phyloP scores from a whole-genome alignment of 2,888 invertebrate species.

The Brenthis daphne region DNA sequence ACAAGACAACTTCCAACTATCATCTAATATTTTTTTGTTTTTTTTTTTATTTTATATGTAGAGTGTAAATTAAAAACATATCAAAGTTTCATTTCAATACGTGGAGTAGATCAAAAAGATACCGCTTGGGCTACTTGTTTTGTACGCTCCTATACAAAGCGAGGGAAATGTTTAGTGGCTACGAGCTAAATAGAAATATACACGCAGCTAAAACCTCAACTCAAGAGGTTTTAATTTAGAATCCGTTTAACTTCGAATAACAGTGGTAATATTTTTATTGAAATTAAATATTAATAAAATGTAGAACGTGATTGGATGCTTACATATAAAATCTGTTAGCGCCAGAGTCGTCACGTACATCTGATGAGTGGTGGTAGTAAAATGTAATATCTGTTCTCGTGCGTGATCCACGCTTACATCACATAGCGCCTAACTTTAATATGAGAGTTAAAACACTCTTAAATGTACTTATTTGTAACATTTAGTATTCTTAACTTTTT shows the following conservation, averaged over 20 bases:
- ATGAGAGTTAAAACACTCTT: conserved; percentile 40
- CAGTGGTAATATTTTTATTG: conserved; percentile 18
- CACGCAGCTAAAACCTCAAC: too few species aligned
- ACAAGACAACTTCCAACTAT: too few species aligned
- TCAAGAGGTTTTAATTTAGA: too few species aligned
- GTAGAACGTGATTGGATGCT: conserved; percentile 52
- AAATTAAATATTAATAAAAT: conserved; percentile 49
- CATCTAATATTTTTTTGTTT: too few species aligned
- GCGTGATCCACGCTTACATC: conserved; percentile 71
- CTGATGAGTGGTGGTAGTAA: conserved; percentile 74
- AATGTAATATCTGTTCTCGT: conserved; percentile 80
- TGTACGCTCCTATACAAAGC: not conserved
- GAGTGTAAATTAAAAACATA: too few species aligned
- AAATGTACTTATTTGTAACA: conserved; percentile 26
- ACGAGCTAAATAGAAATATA: not conserved
- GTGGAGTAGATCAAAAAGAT: too few species aligned
- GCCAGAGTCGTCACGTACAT: conserved; percentile 79
- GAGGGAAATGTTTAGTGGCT: too few species aligned
- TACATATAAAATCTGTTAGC: conserved; percentile 76
- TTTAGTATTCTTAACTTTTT: conserved; percentile 16
- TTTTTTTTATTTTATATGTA: too few species aligned
- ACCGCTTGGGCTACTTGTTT: too few species aligned
- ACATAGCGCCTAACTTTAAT: conserved; percentile 60
- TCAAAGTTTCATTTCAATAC: too few species aligned
- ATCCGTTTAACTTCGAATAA: not conserved